A percentile compares a stretch with the other conserved stretches of the same genome.
Evolutionary conservation across 53 echinoderm and acorn worm species (phyloP).

Genomic region (Holothuria scabra): DNA sequence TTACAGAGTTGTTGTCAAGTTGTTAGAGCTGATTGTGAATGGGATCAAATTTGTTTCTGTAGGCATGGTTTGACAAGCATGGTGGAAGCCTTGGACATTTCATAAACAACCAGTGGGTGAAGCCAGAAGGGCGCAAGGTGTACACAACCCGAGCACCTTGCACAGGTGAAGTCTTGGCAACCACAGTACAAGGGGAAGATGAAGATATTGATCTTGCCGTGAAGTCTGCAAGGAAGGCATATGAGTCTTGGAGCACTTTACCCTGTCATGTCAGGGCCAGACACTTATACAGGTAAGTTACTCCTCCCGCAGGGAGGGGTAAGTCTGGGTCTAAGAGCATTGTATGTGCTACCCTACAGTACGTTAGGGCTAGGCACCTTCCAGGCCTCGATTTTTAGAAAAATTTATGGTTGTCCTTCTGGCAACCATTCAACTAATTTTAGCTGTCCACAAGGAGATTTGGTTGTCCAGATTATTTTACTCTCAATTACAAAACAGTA

Average conservation of each 20-base stretch:
- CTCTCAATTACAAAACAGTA: too few relatives aligned
- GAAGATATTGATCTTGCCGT: constrained; percentile 95
- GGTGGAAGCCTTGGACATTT: constrained; percentile 88
- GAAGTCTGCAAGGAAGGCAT: constrained; percentile 79
- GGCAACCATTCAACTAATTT: too few relatives aligned
- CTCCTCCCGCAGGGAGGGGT: too few relatives aligned
- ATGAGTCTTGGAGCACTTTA: constrained; percentile 89
- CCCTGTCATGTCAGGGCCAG: constrained; percentile 95
- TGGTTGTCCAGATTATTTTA: too few relatives aligned
- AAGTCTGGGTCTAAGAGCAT: too few relatives aligned
- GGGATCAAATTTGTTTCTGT: neutral
- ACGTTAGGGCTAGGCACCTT: too few relatives aligned
- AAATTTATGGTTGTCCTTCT: too few relatives aligned
- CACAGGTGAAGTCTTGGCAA: constrained; percentile 82
- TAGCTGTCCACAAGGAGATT: too few relatives aligned
- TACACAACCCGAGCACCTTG: constrained; percentile 87
- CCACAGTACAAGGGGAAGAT: constrained; percentile 91
- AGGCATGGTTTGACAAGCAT: constrained; percentile 97
- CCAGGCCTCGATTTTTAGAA: too few relatives aligned
- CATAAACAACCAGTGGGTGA: constrained; percentile 98
- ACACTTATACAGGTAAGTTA: constrained; percentile 86
- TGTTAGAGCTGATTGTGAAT: too few relatives aligned
- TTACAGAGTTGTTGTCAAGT: too few relatives aligned
- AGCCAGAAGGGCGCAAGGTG: constrained; percentile 76
- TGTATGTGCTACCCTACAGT: too few relatives aligned